Evolutionary conservation across 1,140 invertebrate genomes (phyloP).

Genomic region (Drosophila nasuta): DNA sequence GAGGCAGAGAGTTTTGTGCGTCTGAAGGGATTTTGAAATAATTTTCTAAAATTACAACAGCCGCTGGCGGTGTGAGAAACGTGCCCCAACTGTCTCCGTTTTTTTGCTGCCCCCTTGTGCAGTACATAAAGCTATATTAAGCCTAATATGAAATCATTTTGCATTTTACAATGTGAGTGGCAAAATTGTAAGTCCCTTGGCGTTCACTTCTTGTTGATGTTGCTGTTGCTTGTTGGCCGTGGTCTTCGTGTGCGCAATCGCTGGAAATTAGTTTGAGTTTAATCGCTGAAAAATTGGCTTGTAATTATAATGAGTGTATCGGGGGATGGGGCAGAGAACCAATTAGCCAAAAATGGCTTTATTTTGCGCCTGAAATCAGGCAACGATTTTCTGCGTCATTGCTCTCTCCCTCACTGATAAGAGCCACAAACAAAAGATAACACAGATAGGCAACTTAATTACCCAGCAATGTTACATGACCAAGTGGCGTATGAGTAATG

Average conservation of each 20-base stretch:
- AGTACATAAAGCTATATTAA: slow-evolving; percentile 63
- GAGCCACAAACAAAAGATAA: not conserved
- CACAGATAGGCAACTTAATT: not conserved
- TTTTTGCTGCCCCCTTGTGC: no score
- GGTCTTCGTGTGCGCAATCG: slow-evolving; percentile 2
- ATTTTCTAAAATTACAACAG: slow-evolving; percentile 72
- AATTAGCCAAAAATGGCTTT: slow-evolving; percentile 49
- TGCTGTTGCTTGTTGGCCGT: not conserved
- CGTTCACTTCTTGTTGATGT: not conserved
- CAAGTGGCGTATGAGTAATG: no score
- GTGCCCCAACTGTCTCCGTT: no score
- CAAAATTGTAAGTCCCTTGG: slow-evolving; percentile 3
- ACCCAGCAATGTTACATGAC: not conserved
- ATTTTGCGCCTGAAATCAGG: slow-evolving; percentile 10
- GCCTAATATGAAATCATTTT: slow-evolving; percentile 69
- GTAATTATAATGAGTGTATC: slow-evolving; percentile 52
- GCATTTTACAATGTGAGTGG: slow-evolving; percentile 40
- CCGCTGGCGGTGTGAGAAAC: not conserved
- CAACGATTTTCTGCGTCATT: slow-evolving; percentile 26
- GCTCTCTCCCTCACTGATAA: not conserved
- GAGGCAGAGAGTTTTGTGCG: slow-evolving; percentile 17
- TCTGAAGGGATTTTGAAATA: slow-evolving; percentile 45
- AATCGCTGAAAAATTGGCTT: slow-evolving; percentile 68
- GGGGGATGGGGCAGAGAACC: not conserved
- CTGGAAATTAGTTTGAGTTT: slow-evolving; percentile 58